Conservation (phyloP, 2,113 vertebrate species). For the Zapus hudsonius region DNA sequence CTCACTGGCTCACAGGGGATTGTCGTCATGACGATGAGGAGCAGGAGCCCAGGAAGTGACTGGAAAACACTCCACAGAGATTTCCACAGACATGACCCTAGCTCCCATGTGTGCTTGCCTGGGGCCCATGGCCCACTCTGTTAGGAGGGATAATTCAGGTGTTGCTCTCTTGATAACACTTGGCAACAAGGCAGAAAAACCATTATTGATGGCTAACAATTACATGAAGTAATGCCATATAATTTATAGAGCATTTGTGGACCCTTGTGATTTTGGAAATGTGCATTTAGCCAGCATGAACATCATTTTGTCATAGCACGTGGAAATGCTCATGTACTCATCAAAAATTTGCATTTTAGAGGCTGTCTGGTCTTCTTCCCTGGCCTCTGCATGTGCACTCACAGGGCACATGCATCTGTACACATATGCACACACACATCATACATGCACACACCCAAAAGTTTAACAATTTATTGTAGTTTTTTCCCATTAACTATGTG, state of each 20-base stretch:
- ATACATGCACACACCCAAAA: too few relatives aligned
- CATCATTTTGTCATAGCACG: not conserved
- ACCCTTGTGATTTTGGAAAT: conserved; percentile 2
- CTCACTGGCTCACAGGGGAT: not conserved
- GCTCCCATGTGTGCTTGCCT: not conserved
- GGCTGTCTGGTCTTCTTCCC: too few relatives aligned
- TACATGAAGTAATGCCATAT: not conserved
- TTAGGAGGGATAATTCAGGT: not conserved
- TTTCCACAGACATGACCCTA: not conserved
- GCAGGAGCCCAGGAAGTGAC: not conserved
- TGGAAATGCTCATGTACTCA: not conserved
- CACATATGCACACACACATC: too few relatives aligned
- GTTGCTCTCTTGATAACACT: not conserved
- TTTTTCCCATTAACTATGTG: not conserved
- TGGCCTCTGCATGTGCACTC: too few relatives aligned
- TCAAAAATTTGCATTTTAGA: not conserved
- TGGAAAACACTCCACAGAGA: rapidly evolving
- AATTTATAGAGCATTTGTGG: not conserved
- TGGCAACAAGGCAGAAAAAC: not conserved
- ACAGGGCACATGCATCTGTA: too few relatives aligned
- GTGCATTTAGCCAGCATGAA: not conserved
- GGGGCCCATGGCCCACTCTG: not conserved
- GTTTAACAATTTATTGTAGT: not conserved
- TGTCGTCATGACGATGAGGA: not conserved
- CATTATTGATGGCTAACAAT: not conserved